Percentiles rank a stretch among this genome's conserved stretches.
These are phyloP conservation scores for Elysia chlorotica DNA, from an alignment of 1,140 invertebrate species.

Conservation along the genomic window DNA sequence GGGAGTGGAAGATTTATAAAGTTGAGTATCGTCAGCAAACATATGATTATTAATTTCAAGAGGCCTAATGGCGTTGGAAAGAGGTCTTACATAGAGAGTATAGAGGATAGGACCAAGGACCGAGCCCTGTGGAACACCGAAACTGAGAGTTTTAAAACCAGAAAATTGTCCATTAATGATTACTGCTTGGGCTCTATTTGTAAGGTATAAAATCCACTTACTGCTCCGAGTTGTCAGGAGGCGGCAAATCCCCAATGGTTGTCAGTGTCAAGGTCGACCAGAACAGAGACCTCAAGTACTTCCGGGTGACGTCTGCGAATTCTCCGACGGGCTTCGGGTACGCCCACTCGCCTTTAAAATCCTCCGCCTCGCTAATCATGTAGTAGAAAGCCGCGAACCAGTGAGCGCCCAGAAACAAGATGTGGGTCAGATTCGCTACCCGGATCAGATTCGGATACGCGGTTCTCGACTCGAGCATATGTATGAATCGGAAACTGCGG, in stretches of 20 bases:
- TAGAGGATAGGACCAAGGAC: too few species aligned
- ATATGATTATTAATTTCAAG: too few species aligned
- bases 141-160: too few species aligned
- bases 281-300: constrained; percentile 92
- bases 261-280: constrained; percentile 97
- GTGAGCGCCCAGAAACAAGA: constrained; percentile 90
- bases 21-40: too few species aligned
- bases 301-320: constrained; percentile 84
- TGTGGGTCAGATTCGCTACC: constrained; percentile 94
- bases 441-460: constrained; percentile 95
- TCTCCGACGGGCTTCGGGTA: constrained; percentile 77
- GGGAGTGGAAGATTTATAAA: too few species aligned
- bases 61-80: too few species aligned
- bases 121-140: too few species aligned
- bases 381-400: constrained; percentile 99
- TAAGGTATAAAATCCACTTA: constrained; percentile 80
- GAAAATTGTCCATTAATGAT: too few species aligned
- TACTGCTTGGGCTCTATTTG: too few species aligned
- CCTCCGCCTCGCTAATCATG: constrained; percentile 88
- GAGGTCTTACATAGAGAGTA: too few species aligned
- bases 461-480: constrained; percentile 93
- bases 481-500: constrained; percentile 89
- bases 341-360: constrained; percentile 88
- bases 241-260: constrained; percentile 89
- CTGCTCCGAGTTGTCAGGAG: constrained; percentile 93